Base-by-base conservation (phyloP, 2,888 invertebrate species). In the Tipula lateralis region DNA sequence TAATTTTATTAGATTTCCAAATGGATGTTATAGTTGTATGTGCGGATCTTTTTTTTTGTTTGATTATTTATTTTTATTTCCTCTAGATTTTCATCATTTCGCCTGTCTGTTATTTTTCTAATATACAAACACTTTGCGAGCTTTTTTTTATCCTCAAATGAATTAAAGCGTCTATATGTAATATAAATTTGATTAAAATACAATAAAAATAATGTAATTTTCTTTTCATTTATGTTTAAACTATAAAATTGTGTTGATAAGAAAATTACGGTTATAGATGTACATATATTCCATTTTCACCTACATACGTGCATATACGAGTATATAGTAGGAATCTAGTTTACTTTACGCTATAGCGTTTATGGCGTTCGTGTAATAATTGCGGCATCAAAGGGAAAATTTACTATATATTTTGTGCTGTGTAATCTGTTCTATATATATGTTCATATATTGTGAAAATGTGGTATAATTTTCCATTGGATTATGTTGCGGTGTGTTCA, bases 21-120 rank as follows among this genome's bases (percentile, higher is more conserved):
- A 16, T 44, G 16, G n/a, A 44, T 24, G 66, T 19, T 66, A 66
- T 66, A 66, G 66, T 66, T 66, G 66, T 66, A 32, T 32, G 24
- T 24, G 66, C 19, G 24, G 24, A 66, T 0, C 2, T 24, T 9
- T 66, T 44, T 66, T 66, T 66, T 44, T n/a, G n/a, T n/a, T n/a
- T n/a, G n/a, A n/a, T n/a, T n/a, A 16, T 16, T n/a, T 1, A 44
- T 16, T 16, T 16, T 44, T 50, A 36, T 50, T 50, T 66, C 12
- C 24, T 9, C 19, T 66, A 24, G 24, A 24, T 66, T 66, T 66
- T 66, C 24, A 24, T 66, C 66, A 66, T 66, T 66, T 66, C 66
- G 66, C 66, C 66, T 66, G 66, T 66, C 66, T 66, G 66, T 66
- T 66, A 66, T 66, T 66, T 66, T 66, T 66, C 66, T 66, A 66